Percentiles rank a stretch among this genome's conserved stretches.
phyloP scores from a whole-genome alignment of 2,888 invertebrate genomes.

The Temnothorax unifasciatus region DNA sequence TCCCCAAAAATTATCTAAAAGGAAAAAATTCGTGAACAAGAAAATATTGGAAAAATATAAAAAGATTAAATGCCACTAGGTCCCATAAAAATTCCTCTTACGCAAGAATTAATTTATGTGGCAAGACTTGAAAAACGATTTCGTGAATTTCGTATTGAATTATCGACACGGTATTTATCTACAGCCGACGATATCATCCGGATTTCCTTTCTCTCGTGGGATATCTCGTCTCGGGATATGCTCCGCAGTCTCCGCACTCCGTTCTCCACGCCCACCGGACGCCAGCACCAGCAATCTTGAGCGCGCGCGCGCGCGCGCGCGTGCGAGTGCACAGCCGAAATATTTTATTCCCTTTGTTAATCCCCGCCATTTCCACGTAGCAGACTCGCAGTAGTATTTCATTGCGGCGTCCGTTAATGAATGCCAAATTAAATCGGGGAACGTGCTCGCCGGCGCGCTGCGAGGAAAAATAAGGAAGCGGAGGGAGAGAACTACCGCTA shows the following conservation, averaged over 20 bases:
- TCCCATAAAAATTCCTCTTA: background rate
- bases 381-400: constrained; percentile 50
- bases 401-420: constrained; percentile 61
- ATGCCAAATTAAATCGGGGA: constrained; percentile 61
- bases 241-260: background rate
- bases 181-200: background rate
- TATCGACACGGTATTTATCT: background rate
- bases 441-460: constrained; percentile 44
- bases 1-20: background rate
- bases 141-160: background rate
- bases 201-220: background rate
- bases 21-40: background rate
- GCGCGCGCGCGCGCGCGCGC: background rate
- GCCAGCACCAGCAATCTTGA: constrained; percentile 21
- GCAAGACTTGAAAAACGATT: background rate
- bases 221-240: constrained; percentile 18
- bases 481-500: background rate
- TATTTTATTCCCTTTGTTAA: constrained; percentile 56
- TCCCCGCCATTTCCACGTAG: constrained; percentile 46
- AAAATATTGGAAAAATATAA: background rate
- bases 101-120: background rate
- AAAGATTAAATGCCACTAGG: background rate
- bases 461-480: constrained; percentile 47
- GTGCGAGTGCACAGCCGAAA: constrained; percentile 23
- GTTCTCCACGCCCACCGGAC: constrained; percentile 2